Percentiles rank a stretch among this genome's conserved stretches.
Evolutionary conservation across 2,113 vertebrate genomes (phyloP).

Genomic region (Silurus glanis): DNA sequence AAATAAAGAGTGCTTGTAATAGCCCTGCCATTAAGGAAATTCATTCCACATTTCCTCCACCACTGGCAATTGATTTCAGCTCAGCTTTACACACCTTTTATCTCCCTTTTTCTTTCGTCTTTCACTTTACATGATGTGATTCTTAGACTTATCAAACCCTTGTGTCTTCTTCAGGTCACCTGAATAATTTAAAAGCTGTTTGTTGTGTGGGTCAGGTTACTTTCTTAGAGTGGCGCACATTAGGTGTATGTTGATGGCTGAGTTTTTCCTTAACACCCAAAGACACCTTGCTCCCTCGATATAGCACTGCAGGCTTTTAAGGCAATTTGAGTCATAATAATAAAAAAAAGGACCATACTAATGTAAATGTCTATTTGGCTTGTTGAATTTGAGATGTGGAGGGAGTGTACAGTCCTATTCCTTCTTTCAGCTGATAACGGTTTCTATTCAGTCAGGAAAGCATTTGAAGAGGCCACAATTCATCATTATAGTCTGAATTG

Average conservation of each 20-base stretch:
- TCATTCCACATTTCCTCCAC: slow-evolving; percentile 69
- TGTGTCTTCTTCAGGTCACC: slow-evolving; percentile 66
- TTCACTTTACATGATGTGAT: slow-evolving; percentile 58
- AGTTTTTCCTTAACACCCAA: slow-evolving; percentile 58
- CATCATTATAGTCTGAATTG: slow-evolving; percentile 24
- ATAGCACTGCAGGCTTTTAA: slow-evolving; percentile 40
- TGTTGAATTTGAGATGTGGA: background rate
- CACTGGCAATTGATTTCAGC: slow-evolving; percentile 73
- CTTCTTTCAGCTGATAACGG: background rate
- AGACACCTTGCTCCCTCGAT: slow-evolving; percentile 35
- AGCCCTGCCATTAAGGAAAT: slow-evolving; percentile 77
- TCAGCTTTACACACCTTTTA: slow-evolving; percentile 66
- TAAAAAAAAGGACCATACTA: background rate
- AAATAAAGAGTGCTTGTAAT: slow-evolving; percentile 76
- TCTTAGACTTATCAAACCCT: slow-evolving; percentile 67
- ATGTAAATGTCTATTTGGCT: slow-evolving; percentile 2
- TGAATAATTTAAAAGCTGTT: slow-evolving; percentile 76
- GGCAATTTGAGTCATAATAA: slow-evolving; percentile 32
- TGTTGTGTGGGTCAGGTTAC: slow-evolving; percentile 67
- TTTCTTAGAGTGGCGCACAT: slow-evolving; percentile 56
- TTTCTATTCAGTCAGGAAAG: background rate
- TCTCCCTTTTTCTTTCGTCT: slow-evolving; percentile 23
- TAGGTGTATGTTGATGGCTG: slow-evolving; percentile 41
- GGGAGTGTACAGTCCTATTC: background rate
- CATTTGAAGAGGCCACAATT: slow-evolving; percentile 18